phyloP scores from a whole-genome alignment of 2,113 vertebrate species.

The Arothron firmamentum region DNA sequence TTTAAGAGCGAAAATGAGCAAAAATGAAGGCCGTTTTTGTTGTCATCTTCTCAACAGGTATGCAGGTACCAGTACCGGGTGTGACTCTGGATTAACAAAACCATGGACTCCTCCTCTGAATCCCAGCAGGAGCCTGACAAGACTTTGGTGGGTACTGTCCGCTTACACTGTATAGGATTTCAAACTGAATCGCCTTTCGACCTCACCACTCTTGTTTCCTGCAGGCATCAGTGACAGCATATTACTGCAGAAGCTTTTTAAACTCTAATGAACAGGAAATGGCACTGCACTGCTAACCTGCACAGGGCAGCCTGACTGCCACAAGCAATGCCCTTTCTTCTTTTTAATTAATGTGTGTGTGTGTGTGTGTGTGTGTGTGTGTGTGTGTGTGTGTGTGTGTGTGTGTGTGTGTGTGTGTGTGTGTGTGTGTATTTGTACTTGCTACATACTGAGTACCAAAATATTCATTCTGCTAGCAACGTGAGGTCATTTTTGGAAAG shows the following conservation, averaged over 20 bases:
- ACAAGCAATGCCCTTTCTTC: conserved; percentile 14
- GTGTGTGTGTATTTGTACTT: too few species aligned
- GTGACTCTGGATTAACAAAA: conserved; percentile 38
- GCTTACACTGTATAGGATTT: too few species aligned
- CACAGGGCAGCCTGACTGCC: conserved; percentile 1
- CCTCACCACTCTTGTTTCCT: conserved; percentile 10
- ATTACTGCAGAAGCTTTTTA: neutral
- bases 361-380: neutral
- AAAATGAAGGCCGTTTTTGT: neutral
- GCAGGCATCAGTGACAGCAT: conserved; percentile 4
- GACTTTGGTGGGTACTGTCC: conserved; percentile 65
- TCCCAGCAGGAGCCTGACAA: conserved; percentile 69
- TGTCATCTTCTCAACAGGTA: conserved; percentile 46
- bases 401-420: too few species aligned
- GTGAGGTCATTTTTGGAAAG: too few species aligned
- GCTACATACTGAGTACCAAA: too few species aligned
- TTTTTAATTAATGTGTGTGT: conserved; percentile 9
- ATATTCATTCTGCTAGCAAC: too few species aligned
- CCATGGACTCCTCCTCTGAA: conserved; percentile 72
- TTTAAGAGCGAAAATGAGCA: neutral
- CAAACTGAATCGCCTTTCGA: neutral
- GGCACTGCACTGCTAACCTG: conserved; percentile 28
- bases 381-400: too few species aligned
- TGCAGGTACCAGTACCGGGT: conserved; percentile 51
- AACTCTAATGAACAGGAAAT: conserved; percentile 21